phyloP scores from a whole-genome alignment of 2,797 vertebrate species.

The Pachyuromys duprasi region DNA sequence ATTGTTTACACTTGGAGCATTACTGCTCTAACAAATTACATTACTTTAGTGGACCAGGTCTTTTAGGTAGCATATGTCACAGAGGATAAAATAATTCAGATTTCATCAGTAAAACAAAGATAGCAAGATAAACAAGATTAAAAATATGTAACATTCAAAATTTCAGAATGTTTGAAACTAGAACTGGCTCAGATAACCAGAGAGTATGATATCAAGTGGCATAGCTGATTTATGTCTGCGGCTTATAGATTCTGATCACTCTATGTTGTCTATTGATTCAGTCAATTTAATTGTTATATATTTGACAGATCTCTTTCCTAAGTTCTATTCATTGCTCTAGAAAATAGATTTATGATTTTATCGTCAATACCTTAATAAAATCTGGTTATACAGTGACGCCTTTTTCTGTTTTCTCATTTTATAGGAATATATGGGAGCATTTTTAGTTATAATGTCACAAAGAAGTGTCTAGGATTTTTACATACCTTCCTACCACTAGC shows the following conservation, averaged over 20 bases:
- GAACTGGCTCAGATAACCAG: not conserved
- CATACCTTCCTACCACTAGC: not conserved
- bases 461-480: not conserved
- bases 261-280: not conserved
- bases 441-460: not conserved
- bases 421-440: not conserved
- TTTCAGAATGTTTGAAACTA: not conserved
- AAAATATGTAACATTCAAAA: not conserved
- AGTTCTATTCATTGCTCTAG: not conserved
- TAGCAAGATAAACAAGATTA: not conserved
- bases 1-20: not conserved
- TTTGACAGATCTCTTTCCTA: not conserved
- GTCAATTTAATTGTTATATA: constrained; percentile 26
- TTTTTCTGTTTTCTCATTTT: not conserved
- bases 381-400: not conserved
- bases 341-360: not conserved
- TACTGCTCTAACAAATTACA: not conserved
- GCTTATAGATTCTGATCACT: not conserved
- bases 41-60: not conserved
- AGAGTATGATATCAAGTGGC: not conserved
- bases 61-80: not conserved
- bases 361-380: not conserved
- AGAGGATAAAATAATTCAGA: not conserved
- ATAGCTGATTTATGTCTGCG: not conserved
- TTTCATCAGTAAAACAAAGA: not conserved